Conservation (phyloP, 2,888 invertebrate genomes). For the Drosophila atripex region DNA sequence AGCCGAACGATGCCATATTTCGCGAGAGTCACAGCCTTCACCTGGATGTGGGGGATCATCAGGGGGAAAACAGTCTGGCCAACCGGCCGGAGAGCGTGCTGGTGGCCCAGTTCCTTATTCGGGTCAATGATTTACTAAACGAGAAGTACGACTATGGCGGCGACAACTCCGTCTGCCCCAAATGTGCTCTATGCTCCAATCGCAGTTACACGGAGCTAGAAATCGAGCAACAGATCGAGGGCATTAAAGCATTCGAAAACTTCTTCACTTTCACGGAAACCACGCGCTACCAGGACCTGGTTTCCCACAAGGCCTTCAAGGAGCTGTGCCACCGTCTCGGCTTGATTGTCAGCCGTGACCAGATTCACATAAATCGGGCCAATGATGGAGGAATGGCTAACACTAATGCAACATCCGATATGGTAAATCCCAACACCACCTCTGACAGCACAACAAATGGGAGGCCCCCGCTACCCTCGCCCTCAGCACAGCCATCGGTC, state of each 20-base stretch:
- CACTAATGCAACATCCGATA: not conserved
- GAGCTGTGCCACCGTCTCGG: slow-evolving; percentile 63
- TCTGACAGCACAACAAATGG: not conserved
- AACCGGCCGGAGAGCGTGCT: slow-evolving; percentile 40
- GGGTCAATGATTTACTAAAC: slow-evolving; percentile 28
- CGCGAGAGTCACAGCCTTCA: slow-evolving; percentile 5
- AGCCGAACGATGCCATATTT: not conserved
- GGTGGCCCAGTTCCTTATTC: slow-evolving; percentile 23
- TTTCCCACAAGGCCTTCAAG: slow-evolving; percentile 50
- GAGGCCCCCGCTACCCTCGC: not conserved
- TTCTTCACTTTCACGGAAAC: slow-evolving; percentile 32
- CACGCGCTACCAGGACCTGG: slow-evolving; percentile 42
- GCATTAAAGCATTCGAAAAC: slow-evolving; percentile 51
- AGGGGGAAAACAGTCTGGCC: slow-evolving; percentile 10
- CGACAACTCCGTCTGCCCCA: slow-evolving; percentile 33
- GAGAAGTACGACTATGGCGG: slow-evolving; percentile 31
- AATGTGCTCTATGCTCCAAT: slow-evolving; percentile 35
- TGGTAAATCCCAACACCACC: not conserved
- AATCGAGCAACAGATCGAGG: slow-evolving; percentile 66
- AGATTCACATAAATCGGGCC: slow-evolving; percentile 13
- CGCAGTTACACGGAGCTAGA: slow-evolving; percentile 56
- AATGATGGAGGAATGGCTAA: not conserved
- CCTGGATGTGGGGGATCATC: slow-evolving; percentile 22
- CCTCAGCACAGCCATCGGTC: slow-evolving; percentile 7
- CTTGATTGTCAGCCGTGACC: slow-evolving; percentile 22